Evolutionary conservation across 2,888 invertebrate genomes (phyloP).

Genomic region (Drosophila subquinaria): DNA sequence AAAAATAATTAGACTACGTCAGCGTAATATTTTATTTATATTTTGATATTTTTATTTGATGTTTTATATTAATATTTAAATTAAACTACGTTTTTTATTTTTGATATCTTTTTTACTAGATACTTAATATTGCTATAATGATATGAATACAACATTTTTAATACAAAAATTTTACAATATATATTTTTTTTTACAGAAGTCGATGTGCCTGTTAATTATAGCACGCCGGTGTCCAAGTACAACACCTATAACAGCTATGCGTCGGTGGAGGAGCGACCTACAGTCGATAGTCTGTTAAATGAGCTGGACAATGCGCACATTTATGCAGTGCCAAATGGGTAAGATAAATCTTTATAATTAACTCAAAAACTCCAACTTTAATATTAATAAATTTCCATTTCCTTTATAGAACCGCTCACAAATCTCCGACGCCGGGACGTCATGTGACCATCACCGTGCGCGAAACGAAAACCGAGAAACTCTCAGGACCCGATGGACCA

Average conservation of each 20-base stretch:
- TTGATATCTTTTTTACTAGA: background rate
- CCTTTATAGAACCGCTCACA: slow-evolving; percentile 69
- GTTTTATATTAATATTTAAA: too few species aligned
- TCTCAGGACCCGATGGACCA: slow-evolving; percentile 84
- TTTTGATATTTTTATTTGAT: too few species aligned
- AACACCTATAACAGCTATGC: slow-evolving; percentile 82
- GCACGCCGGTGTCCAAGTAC: slow-evolving; percentile 85
- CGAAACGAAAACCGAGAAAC: slow-evolving; percentile 88
- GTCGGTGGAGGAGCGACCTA: slow-evolving; percentile 88
- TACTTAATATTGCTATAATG: background rate
- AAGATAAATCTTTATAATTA: slow-evolving; percentile 38
- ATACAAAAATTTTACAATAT: background rate
- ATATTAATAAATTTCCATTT: background rate
- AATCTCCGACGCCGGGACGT: slow-evolving; percentile 85
- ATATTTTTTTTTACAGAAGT: slow-evolving; percentile 62
- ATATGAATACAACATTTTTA: background rate
- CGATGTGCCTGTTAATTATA: slow-evolving; percentile 80
- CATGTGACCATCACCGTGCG: slow-evolving; percentile 88
- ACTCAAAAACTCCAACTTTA: background rate
- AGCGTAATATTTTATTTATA: too few species aligned
- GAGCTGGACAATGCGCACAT: slow-evolving; percentile 88
- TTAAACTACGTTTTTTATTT: too few species aligned
- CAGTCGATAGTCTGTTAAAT: slow-evolving; percentile 95
- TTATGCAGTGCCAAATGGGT: slow-evolving; percentile 92
- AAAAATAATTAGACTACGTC: background rate